Base-by-base conservation (phyloP, 2,797 vertebrate species). In the Crenichthys baileyi region DNA sequence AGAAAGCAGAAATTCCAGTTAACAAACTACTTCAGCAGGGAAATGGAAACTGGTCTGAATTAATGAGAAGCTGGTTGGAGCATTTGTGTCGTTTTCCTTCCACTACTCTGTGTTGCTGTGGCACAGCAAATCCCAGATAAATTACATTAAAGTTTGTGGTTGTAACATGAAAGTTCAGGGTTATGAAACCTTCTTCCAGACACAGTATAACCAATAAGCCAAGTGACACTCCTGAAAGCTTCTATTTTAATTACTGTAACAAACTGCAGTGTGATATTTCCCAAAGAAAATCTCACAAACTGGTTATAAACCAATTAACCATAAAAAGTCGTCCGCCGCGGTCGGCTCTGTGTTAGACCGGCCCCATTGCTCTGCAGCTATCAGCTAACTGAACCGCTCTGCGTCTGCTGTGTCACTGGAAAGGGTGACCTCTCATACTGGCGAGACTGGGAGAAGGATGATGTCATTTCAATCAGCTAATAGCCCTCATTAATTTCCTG, bases 391-490 rank as follows among this genome's bases (percentile, higher is more conserved):
- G 70, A 55, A 76, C 65, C 70, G 7, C 7, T 39, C 61, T 65
- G 61, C 31, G 15, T 39, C 31, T 22, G 31, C 31, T 39, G 15
- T 22, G 61, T 65, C 7, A 39, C 77, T 9, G 9, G 75, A 78
- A 51, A 68, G 67, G 72, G 65, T 51, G 55, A 48, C 61, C 18
- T 78, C 67, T 74, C 85, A 85, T 78, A 9, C 67, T 20, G 80
- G 50, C 24, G 56, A 2, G 20, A 78, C 24, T 76, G 75, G 0
- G 29, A 79, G 72, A 71, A 70, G 76, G 78, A 81, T 73, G 82
- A 80, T 81, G 80, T 60, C 78, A 73, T 73, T 87, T 85, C 86
- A 89, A 93, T 91, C 85, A 91, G 85, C 87, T 89, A 92, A 92
- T 79, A 86, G 84, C 84, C 70, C 78, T 83, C 81, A 81, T 92